Percentiles rank a stretch among this genome's conserved stretches.
Evolutionary conservation across 2,797 vertebrate genomes (phyloP).

Genomic region (Diplodus sargus): DNA sequence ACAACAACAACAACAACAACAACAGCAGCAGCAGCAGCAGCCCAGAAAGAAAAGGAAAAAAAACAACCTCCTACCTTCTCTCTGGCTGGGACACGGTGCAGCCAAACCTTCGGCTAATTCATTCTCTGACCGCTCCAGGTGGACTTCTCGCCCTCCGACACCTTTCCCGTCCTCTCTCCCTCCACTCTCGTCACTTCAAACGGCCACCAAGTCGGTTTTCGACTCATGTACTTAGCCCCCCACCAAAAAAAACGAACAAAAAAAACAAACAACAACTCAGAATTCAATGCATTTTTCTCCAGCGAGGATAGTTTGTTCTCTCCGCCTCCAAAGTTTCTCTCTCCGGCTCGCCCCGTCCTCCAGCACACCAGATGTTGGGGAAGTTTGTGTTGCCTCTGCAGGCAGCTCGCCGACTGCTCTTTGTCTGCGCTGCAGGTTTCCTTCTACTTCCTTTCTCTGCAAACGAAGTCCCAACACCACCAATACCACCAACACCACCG

Average conservation of each 20-base stretch:
- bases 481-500: not conserved
- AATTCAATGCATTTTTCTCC: slow-evolving; percentile 69
- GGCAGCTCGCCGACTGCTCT: slow-evolving; percentile 45
- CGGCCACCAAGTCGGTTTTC: slow-evolving; percentile 20
- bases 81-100: slow-evolving; percentile 66
- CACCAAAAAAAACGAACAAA: not conserved
- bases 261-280: not conserved
- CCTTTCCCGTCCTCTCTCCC: slow-evolving; percentile 42
- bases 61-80: slow-evolving; percentile 74
- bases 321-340: slow-evolving; percentile 73
- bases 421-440: slow-evolving; percentile 49
- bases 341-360: slow-evolving; percentile 73
- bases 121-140: slow-evolving; percentile 75
- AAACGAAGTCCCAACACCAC: slow-evolving; percentile 21
- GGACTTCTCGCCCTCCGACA: slow-evolving; percentile 57
- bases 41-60: not conserved
- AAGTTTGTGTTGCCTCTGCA: slow-evolving; percentile 49
- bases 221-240: slow-evolving; percentile 44
- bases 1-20: slow-evolving; percentile 13
- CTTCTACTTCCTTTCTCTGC: slow-evolving; percentile 9
- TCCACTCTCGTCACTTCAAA: slow-evolving; percentile 44
- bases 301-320: slow-evolving; percentile 61
- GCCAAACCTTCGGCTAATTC: slow-evolving; percentile 73
- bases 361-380: slow-evolving; percentile 75
- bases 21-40: not conserved